Conservation (phyloP, 2,888 invertebrate species). For the Acholoe squamosa region DNA sequence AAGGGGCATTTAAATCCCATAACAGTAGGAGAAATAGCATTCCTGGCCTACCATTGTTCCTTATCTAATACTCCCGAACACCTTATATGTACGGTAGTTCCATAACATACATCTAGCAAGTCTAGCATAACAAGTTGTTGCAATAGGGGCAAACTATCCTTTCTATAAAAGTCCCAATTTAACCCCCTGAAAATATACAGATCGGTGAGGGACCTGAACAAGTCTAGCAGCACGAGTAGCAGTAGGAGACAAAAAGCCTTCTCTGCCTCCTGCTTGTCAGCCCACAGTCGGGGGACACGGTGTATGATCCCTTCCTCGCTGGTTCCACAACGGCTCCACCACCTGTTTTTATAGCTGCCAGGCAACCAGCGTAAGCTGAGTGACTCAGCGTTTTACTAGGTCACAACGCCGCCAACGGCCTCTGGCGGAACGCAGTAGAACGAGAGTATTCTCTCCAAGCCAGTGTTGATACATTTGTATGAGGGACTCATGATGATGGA, state of each 20-base stretch:
- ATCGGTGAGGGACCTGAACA: background rate
- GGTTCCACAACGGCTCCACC: background rate
- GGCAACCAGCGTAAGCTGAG: constrained; percentile 28
- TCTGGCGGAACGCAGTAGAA: constrained; percentile 8
- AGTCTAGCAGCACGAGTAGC: background rate
- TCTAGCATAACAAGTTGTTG: too few species aligned
- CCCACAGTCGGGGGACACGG: background rate
- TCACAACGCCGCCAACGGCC: background rate
- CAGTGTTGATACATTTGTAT: too few species aligned
- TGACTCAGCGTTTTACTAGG: constrained; percentile 50
- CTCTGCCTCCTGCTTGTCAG: background rate
- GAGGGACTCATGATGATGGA: too few species aligned
- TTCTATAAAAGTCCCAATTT: too few species aligned
- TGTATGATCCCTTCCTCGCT: constrained; percentile 18
- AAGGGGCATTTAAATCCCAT: too few species aligned
- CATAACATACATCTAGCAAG: too few species aligned
- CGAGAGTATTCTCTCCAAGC: background rate
- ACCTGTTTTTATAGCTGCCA: constrained; percentile 32
- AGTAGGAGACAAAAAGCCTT: background rate
- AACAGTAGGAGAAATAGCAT: too few species aligned
- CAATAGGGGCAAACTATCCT: too few species aligned
- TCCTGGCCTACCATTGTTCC: too few species aligned
- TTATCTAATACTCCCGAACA: too few species aligned
- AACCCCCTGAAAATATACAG: too few species aligned
- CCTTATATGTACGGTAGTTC: too few species aligned